Evolutionary conservation across 2,888 invertebrate species (phyloP), one percentile per base, ranked within the genome.

Genomic region (Lypha dubia): DNA sequence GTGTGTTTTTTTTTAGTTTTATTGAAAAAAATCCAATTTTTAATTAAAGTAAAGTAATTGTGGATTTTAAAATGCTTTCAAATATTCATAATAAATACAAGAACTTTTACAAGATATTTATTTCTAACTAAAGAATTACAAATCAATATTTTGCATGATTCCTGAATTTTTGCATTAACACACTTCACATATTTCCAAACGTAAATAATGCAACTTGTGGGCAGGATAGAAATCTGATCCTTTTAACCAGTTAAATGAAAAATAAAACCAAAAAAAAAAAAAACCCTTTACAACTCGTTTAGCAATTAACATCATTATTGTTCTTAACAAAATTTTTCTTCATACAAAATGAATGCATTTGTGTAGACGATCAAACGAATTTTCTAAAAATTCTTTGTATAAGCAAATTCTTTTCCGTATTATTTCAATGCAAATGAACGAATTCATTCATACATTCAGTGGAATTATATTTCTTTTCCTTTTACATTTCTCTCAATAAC

Each of bases 301-400:
- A 73, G 84, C 80, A 84, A 81, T 80, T 81, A 81, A 62, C 80
- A 75, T 67, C 62, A 75, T 67, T 60, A 81, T 81, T 81, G 68
- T 67, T 75, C 44, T 46, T 24, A 46, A 35, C 51, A 22, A n/a
- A n/a, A n/a, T n/a, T n/a, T 53, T 44, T 63, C 35, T n/a, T 22
- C 15, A 28, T 13, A 41, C 35, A 24, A 53, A 67, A 22, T 17
- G 51, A 3, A 35, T 24, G 6, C 11, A n/a, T 28, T 13, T 44
- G 15, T 35, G 6, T 58, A 15, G 17, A 38, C 24, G 20, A 67
- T 58, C 41, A 41, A 79, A 58, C 28, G 58, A 41, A 73, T 73
- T 79, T 58, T 79, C 79, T 65, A 41, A 79, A 79, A 73, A 65
- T 67, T 65, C 65, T 79, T 79, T 79, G 56, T 79, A 38, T 58